Base-by-base conservation (phyloP, 2,888 invertebrate species). In the Aleiodes leptofemur region DNA sequence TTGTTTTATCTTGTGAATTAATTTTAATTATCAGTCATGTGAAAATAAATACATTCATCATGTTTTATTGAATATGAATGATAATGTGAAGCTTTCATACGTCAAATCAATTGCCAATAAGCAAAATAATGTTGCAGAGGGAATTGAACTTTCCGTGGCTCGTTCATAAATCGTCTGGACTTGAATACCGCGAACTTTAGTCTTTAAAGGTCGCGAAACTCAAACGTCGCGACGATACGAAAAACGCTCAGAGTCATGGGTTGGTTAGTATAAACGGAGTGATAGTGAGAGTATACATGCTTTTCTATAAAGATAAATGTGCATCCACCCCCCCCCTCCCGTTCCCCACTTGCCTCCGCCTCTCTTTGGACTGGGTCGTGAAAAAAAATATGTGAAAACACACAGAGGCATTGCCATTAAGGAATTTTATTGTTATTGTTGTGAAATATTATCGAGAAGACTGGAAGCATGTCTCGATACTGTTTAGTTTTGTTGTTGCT, bases 161-260 rank as follows among this genome's bases (percentile, higher is more conserved):
- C 79, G 81, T 82, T 81, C 80, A 83, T 85, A 86, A 86, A 83
- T 86, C 83, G 83, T 83, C 83, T 82, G 81, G 79, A 84, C 82
- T 84, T 83, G 51, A 86, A 87, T 86, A 86, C 80, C 85, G 86
- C 84, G 87, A 88, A 88, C 88, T 88, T 88, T 87, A 86, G 82
- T 85, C 86, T 86, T 85, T 84, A 88, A 86, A 88, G 88, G 88
- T 88, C 87, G 84, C 80, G 84, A 82, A 83, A 84, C 84, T 84
- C 81, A 72, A 77, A 61, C 75, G 77, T 80, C 81, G 77, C 77
- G 77, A 76, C 68, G 77, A 77, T 74, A 74, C 68, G 76, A 53
- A 61, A 57, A 31, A 14, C 64, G 23, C 29, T 61, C 23, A 64
- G 16, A 43, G 48, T 6, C 43, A 48, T 48, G 43, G 64, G 43